Evolutionary conservation across 2,797 vertebrate genomes (phyloP), one percentile per base, ranked within the genome.

Genomic region (Gobionotothen gibberifrons): DNA sequence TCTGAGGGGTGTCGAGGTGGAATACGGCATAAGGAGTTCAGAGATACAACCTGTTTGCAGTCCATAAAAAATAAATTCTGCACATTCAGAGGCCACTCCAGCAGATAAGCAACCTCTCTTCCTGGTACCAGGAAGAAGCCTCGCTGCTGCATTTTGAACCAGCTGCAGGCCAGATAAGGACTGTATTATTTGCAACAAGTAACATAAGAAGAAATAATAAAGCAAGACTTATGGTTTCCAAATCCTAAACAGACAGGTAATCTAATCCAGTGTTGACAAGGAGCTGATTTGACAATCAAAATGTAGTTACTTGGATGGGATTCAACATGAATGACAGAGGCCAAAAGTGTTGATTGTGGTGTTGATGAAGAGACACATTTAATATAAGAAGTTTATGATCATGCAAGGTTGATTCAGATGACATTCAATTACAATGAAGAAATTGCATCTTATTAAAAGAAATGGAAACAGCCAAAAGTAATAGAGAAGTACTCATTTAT

Each of bases 221-320:
- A 58, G 22, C 26, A 26, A 19, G 12, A 74, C 40, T 51, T 42
- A 9, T 17, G 26, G 5, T 46, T 29, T 43, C 15, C 39, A 67
- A 61, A 70, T 49, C 40, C 47, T 64, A 26, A 72, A 49, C 55
- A 69, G 63, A 44, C 26, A 36, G 44, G 44, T 62, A 62, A 67
- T 68, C 32, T 10, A 43, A 78, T 2, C 43, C 10, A 21, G 4
- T 22, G 5, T 21, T 60, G 21, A 64, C 8, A 16, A 11, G 4
- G 26, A 67, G 43, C 5, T 48, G 43, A 43, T 72, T 8, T 57
- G 11, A 42, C 55, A 9, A 29, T 46, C 9, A 52, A 32, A 76
- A 21, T 36, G 54, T 43, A 4, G 22, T 39, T n/a, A 42, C 19
- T 59, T 2, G 43, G 0, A 0, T 32, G 39, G 14, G 17, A 57